Conservation (phyloP, 2,113 vertebrate genomes). For the Sciurus niger region DNA sequence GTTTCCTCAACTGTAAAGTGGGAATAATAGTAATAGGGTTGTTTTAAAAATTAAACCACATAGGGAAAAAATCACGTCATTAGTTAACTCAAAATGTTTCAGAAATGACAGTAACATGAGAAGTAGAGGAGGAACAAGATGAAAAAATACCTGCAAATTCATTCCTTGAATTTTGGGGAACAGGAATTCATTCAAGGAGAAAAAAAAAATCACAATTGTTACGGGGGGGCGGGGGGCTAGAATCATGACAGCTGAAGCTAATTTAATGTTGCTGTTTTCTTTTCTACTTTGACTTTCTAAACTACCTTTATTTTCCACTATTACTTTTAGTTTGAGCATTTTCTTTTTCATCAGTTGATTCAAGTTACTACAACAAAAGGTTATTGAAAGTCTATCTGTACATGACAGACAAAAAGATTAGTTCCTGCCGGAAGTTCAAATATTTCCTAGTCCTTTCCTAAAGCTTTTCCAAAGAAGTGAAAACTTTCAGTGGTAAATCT, state of each 20-base stretch:
- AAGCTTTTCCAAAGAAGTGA: conserved; percentile 23
- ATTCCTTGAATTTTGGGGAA: conserved; percentile 15
- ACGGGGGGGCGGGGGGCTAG: not conserved
- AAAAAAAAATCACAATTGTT: conserved; percentile 9
- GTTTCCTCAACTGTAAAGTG: not conserved
- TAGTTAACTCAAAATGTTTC: not conserved
- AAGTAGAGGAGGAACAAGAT: not conserved
- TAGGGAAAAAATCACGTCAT: not conserved
- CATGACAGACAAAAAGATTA: not conserved
- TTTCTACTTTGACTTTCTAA: conserved; percentile 30
- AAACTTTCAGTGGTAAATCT: not conserved
- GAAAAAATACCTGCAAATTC: not conserved
- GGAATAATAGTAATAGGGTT: not conserved
- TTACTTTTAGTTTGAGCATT: conserved; percentile 46
- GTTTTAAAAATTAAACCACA: not conserved
- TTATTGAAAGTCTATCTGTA: not conserved
- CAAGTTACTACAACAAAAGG: conserved; percentile 34
- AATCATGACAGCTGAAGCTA: conserved; percentile 6
- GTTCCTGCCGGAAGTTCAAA: not conserved
- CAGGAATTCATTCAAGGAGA: not conserved
- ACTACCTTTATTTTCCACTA: not conserved
- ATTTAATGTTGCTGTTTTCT: not conserved
- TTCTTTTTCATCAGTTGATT: conserved; percentile 45
- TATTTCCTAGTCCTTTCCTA: not conserved
- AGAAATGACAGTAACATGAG: not conserved